Evolutionary conservation across 1,140 invertebrate genomes (phyloP).

Genomic region (Piezodorus guildinii): DNA sequence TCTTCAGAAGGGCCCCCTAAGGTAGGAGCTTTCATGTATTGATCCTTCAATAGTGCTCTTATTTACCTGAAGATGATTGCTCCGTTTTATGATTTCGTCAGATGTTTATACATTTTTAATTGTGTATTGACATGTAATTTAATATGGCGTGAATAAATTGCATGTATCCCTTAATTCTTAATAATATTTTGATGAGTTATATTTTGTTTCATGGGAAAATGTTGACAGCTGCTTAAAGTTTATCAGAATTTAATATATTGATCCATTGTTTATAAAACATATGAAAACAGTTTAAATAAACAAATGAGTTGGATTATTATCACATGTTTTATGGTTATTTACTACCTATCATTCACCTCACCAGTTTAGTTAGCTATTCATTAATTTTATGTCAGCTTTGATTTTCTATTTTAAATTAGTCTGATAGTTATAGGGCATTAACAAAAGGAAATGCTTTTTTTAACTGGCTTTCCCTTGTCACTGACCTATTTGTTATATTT

Average conservation of each 20-base stretch:
- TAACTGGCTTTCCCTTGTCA: no score
- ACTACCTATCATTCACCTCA: not conserved
- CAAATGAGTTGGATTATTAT: no score
- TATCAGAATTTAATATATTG: no score
- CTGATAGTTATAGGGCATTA: not conserved
- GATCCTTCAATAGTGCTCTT: slow-evolving; percentile 17
- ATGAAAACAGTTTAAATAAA: no score
- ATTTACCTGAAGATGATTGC: slow-evolving; percentile 6
- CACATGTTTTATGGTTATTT: not conserved
- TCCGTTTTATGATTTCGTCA: slow-evolving; percentile 1
- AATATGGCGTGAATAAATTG: no score
- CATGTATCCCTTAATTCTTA: no score
- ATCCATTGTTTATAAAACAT: no score
- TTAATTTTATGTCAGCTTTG: not conserved
- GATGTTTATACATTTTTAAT: not conserved
- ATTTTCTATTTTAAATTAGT: not conserved
- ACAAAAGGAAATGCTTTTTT: not conserved
- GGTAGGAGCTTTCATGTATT: slow-evolving; percentile 18
- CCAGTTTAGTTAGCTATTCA: not conserved
- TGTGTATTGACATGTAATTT: no score
- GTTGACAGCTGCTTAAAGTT: no score
- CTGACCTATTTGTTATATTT: no score
- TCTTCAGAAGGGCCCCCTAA: slow-evolving; percentile 24
- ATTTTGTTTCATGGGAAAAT: no score
- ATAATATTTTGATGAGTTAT: no score